Conservation (phyloP, 2,888 invertebrate species). For the Dendrolimus houi region DNA sequence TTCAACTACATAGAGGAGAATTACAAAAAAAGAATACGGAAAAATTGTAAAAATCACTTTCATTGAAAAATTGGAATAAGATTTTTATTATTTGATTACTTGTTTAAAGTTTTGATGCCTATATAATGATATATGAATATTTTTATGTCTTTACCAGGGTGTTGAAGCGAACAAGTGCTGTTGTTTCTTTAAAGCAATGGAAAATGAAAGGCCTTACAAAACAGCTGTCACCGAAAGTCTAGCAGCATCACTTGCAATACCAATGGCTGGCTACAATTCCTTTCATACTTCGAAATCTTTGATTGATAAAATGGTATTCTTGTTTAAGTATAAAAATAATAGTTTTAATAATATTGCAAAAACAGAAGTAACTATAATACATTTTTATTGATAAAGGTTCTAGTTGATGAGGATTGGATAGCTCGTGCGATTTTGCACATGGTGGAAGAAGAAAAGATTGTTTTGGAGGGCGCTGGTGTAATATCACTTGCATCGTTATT, state of each 20-base stretch:
- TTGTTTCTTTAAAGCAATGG: slow-evolving; percentile 41
- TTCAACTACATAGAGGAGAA: no score
- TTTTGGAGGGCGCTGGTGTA: slow-evolving; percentile 92
- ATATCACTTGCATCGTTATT: slow-evolving; percentile 86
- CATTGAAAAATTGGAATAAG: slow-evolving; percentile 3
- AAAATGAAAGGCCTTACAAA: slow-evolving; percentile 30
- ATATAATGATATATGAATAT: neutral
- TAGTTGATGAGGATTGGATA: slow-evolving; percentile 86
- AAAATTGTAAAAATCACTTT: no score
- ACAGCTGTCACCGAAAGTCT: slow-evolving; percentile 18
- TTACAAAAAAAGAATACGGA: no score
- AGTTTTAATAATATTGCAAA: no score
- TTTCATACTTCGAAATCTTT: slow-evolving; percentile 39
- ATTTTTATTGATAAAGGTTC: slow-evolving; percentile 49
- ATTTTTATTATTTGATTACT: neutral
- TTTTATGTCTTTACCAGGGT: slow-evolving; percentile 25
- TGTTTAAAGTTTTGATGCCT: neutral
- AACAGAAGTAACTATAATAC: neutral
- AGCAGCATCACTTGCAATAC: slow-evolving; percentile 29
- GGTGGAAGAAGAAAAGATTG: slow-evolving; percentile 85
- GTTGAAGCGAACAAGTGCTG: slow-evolving; percentile 34
- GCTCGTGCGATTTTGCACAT: slow-evolving; percentile 83
- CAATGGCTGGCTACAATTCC: slow-evolving; percentile 39
- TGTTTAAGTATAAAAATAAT: no score
- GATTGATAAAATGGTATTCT: slow-evolving; percentile 40